Conservation (phyloP, 2,113 vertebrate species). For the Cairina moschata region DNA sequence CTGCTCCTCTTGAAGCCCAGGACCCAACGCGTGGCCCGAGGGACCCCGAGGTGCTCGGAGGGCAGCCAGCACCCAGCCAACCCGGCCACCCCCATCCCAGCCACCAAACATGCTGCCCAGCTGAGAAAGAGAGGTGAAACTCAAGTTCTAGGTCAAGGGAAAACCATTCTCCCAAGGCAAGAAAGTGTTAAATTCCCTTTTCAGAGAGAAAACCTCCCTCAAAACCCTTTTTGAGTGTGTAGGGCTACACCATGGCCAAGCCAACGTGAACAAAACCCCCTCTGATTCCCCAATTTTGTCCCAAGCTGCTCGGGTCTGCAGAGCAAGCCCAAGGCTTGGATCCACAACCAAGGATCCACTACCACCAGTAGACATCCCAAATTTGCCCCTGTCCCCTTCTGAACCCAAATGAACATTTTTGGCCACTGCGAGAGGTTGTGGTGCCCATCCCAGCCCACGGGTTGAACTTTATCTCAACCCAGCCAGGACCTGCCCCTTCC, state of each 20-base stretch:
- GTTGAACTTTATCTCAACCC: not conserved
- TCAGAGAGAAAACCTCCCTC: not conserved
- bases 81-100: not conserved
- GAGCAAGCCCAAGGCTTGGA: not conserved
- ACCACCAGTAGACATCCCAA: not conserved
- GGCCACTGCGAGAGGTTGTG: no score
- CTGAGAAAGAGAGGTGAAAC: not conserved
- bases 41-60: not conserved
- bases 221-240: not conserved
- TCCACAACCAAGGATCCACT: no score
- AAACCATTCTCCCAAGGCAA: not conserved
- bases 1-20: not conserved
- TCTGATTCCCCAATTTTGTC: accelerated
- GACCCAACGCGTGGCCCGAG: no score
- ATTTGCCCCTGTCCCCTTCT: no score
- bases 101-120: not conserved
- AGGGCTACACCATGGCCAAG: not conserved
- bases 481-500: not conserved
- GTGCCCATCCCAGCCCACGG: no score
- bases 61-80: not conserved
- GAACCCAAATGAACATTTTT: no score
- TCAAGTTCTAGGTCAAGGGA: not conserved
- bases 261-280: not conserved
- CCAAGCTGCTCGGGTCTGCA: accelerated
- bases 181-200: not conserved